Base-by-base conservation (phyloP, 1,140 invertebrate species). In the Whitmania pigra region DNA sequence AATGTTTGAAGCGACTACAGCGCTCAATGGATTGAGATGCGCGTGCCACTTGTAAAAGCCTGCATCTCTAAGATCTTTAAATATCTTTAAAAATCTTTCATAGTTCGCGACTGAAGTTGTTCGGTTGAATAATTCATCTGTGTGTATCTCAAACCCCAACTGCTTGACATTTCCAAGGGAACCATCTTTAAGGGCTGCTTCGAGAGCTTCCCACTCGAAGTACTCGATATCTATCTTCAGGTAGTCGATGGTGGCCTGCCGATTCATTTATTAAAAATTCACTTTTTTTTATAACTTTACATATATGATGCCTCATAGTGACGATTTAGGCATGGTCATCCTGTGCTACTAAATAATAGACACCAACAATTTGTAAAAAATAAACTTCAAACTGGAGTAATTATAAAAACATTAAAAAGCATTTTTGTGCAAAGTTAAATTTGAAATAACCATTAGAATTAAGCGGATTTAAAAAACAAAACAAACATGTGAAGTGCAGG, bases 211-310 rank as follows among this genome's bases (percentile, higher is more conserved):
- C 69, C 69, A 70, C 25, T 70, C 69, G n/a, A 6, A 17, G 29
- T 70, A 53, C 22, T 70, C 69, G 18, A 70, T 49, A 31, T 70
- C 69, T 20, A 70, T 70, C 53, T 70, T 70, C 49, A 70, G 25
- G 15, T 53, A 53, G 29, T 70, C 69, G 0, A 70, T n/a, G 9
- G 43, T 15, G 3, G 36, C 27, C 67, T 68, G 36, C 5, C 2
- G 22, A 63, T 63, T 63, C 57, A n/a, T n/a, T 63, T 4, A 11
- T 2, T 11, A 9, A 13, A 13, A 63, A 63, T 63, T 31, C 7
- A 63, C 11, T 13, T 63, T 63, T 17, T 25, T 2, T 2, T 4
- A 57, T 57, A 57, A 57, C 9, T 9, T 4, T 3, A n/a, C 2
- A 57, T 5, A n/a, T 4, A 57, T n/a, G n/a, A n/a, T n/a, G n/a